Percentiles rank a stretch among this genome's conserved stretches.
phyloP scores from a whole-genome alignment of 2,113 vertebrate genomes.

The Neopipo cinnamomea region DNA sequence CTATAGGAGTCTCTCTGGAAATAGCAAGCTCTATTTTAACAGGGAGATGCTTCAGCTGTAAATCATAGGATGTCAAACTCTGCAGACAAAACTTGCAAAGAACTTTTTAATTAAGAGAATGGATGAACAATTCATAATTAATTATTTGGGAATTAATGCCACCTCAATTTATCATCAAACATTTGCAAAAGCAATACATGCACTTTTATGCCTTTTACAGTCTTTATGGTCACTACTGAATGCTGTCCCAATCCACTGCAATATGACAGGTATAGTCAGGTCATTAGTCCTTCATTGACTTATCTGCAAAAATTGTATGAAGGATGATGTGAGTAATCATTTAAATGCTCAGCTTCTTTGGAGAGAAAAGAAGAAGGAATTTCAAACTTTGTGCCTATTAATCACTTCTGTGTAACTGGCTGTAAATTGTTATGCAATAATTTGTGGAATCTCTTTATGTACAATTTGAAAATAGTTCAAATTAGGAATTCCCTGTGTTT shows the following conservation, averaged over 20 bases:
- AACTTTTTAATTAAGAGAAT: conserved; percentile 62
- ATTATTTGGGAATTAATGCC: conserved; percentile 50
- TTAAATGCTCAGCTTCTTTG: not conserved
- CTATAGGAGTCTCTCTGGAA: not conserved
- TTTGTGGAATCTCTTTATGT: not conserved
- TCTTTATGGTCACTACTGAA: not conserved
- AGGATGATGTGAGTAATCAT: not conserved
- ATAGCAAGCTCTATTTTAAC: not conserved
- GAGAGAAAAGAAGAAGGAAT: not conserved
- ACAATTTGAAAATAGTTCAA: not conserved
- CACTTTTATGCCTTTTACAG: not conserved
- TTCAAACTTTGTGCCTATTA: not conserved
- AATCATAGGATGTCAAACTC: conserved; percentile 28
- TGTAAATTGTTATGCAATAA: not conserved
- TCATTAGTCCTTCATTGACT: not conserved
- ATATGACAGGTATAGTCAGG: not conserved
- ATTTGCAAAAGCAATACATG: conserved; percentile 9
- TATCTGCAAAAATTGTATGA: not conserved
- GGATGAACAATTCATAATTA: conserved; percentile 60
- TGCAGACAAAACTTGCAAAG: conserved; percentile 17
- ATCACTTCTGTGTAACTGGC: not conserved
- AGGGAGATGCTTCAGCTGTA: not conserved
- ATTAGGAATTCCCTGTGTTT: not conserved
- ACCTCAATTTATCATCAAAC: conserved; percentile 40
- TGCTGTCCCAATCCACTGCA: not conserved